A percentile compares a stretch with the other conserved stretches of the same genome.
These are phyloP conservation scores for Bombus cullumanus DNA, from an alignment of 1,140 invertebrate species.

Conservation along the genomic window DNA sequence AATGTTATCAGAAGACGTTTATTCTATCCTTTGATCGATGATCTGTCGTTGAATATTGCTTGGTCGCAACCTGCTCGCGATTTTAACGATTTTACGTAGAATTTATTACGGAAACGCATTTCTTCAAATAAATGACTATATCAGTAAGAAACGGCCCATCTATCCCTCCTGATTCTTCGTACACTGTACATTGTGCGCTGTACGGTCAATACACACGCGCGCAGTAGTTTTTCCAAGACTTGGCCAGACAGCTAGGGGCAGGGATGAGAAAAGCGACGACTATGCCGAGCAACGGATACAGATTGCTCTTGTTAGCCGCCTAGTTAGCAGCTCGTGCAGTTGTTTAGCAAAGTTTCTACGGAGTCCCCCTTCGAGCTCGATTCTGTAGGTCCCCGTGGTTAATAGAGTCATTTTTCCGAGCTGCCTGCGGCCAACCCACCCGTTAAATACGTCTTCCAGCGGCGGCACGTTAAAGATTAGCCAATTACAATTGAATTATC, in stretches of 20 bases:
- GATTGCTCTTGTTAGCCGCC: constrained; percentile 79
- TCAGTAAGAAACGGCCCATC: fast-evolving
- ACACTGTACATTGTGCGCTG: no score
- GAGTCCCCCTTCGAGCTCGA: constrained; percentile 61
- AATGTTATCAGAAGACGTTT: not conserved
- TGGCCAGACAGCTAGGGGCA: constrained; percentile 5
- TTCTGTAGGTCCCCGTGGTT: constrained; percentile 71
- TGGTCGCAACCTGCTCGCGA: not conserved
- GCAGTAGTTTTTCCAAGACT: not conserved
- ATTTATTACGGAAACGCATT: no score
- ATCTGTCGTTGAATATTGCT: not conserved
- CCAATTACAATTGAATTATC: constrained; percentile 83
- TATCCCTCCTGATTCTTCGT: not conserved
- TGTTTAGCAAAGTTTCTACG: constrained; percentile 77
- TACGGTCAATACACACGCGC: not conserved
- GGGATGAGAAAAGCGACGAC: constrained; percentile 39
- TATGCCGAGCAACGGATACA: constrained; percentile 69
- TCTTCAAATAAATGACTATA: not conserved
- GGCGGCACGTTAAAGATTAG: constrained; percentile 79
- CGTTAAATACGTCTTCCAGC: constrained; percentile 73
- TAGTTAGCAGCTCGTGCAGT: constrained; percentile 78
- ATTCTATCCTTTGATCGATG: not conserved
- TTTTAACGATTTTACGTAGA: no score
- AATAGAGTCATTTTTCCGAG: constrained; percentile 83
- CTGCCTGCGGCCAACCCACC: constrained; percentile 59